Conservation (phyloP, 2,797 vertebrate species). For the Oryzias sinensis region DNA sequence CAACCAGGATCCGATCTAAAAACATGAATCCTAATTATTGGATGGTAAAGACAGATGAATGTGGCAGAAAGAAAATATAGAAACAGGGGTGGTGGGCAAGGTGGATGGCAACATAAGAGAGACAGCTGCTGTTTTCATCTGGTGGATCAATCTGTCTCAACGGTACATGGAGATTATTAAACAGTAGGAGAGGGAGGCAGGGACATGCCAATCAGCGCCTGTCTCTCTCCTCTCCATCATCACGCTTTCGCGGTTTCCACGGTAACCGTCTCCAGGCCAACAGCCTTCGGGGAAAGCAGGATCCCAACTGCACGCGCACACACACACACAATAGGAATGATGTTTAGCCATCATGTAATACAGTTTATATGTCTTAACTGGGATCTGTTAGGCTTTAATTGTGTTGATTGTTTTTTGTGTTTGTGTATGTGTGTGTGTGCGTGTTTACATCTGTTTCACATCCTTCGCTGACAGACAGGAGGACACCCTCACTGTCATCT, state of each 20-base stretch:
- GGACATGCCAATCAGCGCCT: conserved; percentile 43
- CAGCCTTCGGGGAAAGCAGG: conserved; percentile 24
- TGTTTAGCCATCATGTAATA: background rate
- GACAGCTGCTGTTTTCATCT: conserved; percentile 77
- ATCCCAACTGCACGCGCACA: background rate
- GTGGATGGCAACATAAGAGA: conserved; percentile 1
- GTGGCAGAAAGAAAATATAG: background rate
- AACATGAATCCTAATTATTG: too few species aligned
- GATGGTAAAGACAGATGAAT: background rate
- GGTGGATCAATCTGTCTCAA: conserved; percentile 89
- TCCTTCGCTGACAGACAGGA: too few species aligned
- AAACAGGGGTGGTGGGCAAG: background rate
- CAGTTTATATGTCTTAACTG: too few species aligned
- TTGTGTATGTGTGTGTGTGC: too few species aligned
- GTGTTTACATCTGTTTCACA: too few species aligned
- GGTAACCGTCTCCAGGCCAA: conserved; percentile 52
- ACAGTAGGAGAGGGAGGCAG: conserved; percentile 74
- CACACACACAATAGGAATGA: background rate
- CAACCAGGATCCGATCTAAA: too few species aligned
- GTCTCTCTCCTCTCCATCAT: conserved; percentile 77
- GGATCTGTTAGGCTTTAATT: too few species aligned
- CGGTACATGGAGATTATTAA: conserved; percentile 97
- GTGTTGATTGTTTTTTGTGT: too few species aligned
- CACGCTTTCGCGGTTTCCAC: conserved; percentile 67
- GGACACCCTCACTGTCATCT: background rate